Evolutionary conservation across 2,113 vertebrate genomes (phyloP).

Genomic region (Zingel zingel): DNA sequence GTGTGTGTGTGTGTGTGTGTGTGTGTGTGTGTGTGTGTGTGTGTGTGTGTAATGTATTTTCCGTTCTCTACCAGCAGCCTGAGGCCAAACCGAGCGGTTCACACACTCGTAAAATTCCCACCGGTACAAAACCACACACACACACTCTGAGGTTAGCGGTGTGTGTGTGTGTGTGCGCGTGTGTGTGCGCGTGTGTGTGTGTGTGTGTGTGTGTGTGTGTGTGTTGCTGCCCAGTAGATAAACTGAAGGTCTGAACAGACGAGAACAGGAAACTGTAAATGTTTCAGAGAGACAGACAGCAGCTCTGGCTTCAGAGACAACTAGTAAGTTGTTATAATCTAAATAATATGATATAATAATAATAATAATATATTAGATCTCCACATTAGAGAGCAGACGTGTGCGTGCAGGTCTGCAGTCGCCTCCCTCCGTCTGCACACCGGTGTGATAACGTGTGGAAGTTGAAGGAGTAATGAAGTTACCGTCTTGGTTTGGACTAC

Average conservation of each 20-base stretch:
- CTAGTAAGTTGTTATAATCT: no score
- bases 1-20: background rate
- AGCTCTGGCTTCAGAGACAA: background rate
- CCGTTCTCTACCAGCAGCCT: conserved; percentile 57
- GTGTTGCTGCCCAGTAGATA: conserved; percentile 6
- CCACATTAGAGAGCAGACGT: no score
- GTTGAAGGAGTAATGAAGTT: no score
- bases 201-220: conserved; percentile 1
- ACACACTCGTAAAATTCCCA: conserved; percentile 71
- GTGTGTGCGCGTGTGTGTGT: background rate
- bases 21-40: background rate
- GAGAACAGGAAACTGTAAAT: conserved; percentile 17
- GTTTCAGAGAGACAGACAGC: background rate
- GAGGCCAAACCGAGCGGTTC: conserved; percentile 59
- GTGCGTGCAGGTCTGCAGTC: no score
- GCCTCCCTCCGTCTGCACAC: no score
- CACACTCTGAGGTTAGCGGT: background rate
- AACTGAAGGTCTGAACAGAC: conserved; percentile 5
- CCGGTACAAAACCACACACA: conserved; percentile 38
- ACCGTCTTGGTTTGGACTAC: no score
- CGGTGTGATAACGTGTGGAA: no score
- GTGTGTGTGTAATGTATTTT: conserved; percentile 62
- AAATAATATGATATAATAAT: no score
- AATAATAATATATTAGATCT: no score
- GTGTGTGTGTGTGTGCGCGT: conserved; percentile 14